Evolutionary conservation across 2,888 invertebrate genomes (phyloP).

Genomic region (Crocallis elinguaria): DNA sequence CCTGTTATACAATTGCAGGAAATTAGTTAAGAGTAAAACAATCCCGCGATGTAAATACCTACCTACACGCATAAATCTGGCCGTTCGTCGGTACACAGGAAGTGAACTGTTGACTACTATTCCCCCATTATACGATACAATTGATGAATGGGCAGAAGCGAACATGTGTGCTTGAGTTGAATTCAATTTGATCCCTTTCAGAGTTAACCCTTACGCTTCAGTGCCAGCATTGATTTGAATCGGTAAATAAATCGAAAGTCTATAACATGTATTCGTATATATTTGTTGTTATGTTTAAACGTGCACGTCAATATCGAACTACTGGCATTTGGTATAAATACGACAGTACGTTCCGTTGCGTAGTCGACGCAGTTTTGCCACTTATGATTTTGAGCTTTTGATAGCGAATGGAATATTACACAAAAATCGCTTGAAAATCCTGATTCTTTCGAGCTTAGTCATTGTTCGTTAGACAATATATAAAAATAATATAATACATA

Average conservation of each 20-base stretch:
- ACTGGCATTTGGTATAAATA: not conserved
- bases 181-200: slow-evolving; percentile 80
- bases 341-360: no score
- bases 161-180: slow-evolving; percentile 74
- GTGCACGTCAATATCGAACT: not conserved
- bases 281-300: not conserved
- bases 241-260: slow-evolving; percentile 63
- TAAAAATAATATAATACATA: no score
- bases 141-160: slow-evolving; percentile 76
- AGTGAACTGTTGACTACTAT: slow-evolving; percentile 73
- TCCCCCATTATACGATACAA: slow-evolving; percentile 73
- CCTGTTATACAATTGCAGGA: slow-evolving; percentile 37
- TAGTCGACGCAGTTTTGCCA: not conserved
- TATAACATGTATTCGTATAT: slow-evolving; percentile 1
- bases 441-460: no score
- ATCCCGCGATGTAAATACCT: slow-evolving; percentile 24
- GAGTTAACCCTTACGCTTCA: slow-evolving; percentile 71
- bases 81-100: slow-evolving; percentile 54
- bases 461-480: no score
- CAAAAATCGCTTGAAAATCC: no score
- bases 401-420: not conserved
- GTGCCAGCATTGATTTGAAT: slow-evolving; percentile 75
- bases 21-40: slow-evolving; percentile 41
- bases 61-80: slow-evolving; percentile 41
- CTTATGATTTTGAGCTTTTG: not conserved